Evolutionary conservation across 2,888 invertebrate genomes (phyloP).

Genomic region (Lepidochrysops patricia): DNA sequence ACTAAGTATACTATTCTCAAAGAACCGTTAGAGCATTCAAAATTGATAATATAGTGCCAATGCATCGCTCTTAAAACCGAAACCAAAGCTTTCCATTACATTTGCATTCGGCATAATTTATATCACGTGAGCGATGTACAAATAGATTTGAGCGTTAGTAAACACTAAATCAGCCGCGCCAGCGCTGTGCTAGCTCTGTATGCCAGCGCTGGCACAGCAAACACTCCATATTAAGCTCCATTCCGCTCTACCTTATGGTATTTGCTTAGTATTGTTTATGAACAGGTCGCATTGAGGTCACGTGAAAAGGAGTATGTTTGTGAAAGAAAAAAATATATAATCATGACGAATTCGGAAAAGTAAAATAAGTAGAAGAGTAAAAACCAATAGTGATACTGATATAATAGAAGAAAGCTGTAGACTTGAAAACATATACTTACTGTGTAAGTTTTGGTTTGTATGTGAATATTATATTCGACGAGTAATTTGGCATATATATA

Average conservation of each 20-base stretch:
- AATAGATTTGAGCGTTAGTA: constrained; percentile 5
- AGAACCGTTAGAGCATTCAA: too few species aligned
- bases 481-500: too few species aligned
- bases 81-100: constrained; percentile 3
- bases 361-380: too few species aligned
- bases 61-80: neutral
- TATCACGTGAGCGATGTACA: neutral
- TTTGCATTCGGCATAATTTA: neutral
- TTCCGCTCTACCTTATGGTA: constrained; percentile 3
- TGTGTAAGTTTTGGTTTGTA: too few species aligned
- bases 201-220: constrained; percentile 7
- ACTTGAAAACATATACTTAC: too few species aligned
- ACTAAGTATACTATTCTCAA: too few species aligned
- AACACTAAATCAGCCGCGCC: constrained; percentile 1
- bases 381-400: too few species aligned
- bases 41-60: too few species aligned
- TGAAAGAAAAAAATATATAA: neutral
- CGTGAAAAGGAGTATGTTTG: neutral
- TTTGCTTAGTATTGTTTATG: neutral
- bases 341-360: neutral
- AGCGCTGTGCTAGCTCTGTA: neutral
- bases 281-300: neutral
- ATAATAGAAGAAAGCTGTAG: too few species aligned
- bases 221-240: constrained; percentile 8
- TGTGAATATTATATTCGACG: too few species aligned